Percentiles rank a stretch among this genome's conserved stretches.
Conservation (phyloP, 1,140 invertebrate genomes). For the Drosophila bocki region DNA sequence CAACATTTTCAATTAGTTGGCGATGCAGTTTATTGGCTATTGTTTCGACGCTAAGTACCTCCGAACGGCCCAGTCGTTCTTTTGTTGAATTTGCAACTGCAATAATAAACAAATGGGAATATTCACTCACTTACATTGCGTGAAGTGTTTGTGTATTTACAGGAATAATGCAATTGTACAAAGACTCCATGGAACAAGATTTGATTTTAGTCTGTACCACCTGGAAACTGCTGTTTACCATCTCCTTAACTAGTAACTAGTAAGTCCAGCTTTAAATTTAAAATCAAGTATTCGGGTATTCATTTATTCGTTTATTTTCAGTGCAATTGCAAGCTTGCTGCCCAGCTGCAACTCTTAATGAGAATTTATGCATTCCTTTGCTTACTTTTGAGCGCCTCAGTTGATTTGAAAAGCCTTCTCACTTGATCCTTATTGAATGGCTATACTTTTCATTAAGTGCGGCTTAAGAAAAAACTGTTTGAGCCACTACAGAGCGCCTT, state of each 20-base stretch:
- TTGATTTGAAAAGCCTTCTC: conserved; percentile 30
- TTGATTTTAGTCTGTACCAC: too few species aligned
- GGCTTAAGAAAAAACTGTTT: conserved; percentile 6
- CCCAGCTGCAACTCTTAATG: conserved; percentile 11
- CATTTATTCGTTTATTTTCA: neutral
- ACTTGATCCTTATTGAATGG: conserved; percentile 17
- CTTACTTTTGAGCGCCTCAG: conserved; percentile 9
- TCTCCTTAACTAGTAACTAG: neutral
- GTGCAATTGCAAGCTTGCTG: neutral
- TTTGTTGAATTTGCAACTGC: conserved; percentile 53
- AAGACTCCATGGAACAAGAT: neutral
- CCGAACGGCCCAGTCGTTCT: conserved; percentile 34
- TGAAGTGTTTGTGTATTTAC: conserved; percentile 17
- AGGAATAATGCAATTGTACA: conserved; percentile 3
- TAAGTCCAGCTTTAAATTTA: neutral
- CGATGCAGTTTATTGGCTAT: conserved; percentile 78
- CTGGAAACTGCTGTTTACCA: neutral
- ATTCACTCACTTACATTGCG: conserved; percentile 19
- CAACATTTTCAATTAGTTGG: conserved; percentile 79
- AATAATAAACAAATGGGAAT: conserved; percentile 53
- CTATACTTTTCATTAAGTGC: conserved; percentile 35
- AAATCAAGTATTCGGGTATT: neutral
- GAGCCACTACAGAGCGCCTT: conserved; percentile 1
- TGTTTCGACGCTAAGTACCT: conserved; percentile 74
- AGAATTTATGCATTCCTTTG: conserved; percentile 10